A percentile compares a stretch with the other conserved stretches of the same genome.
phyloP scores from a whole-genome alignment of 1,140 invertebrate species.

The Patella vulgata region DNA sequence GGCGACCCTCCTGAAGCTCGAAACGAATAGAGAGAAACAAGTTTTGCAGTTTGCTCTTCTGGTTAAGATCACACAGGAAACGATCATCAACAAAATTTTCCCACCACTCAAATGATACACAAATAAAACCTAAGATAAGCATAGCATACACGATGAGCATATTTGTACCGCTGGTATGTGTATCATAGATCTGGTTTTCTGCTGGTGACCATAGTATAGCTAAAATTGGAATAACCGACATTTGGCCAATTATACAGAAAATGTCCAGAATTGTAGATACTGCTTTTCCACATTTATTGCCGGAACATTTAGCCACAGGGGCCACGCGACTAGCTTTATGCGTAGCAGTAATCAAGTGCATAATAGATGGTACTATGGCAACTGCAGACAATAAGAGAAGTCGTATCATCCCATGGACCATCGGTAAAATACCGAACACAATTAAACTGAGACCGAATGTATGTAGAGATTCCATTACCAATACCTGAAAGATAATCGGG shows the following conservation, averaged over 20 bases:
- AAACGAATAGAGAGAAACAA: conserved; percentile 26
- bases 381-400: conserved; percentile 94
- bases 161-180: no score
- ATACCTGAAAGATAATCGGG: conserved; percentile 50
- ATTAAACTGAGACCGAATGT: conserved; percentile 85
- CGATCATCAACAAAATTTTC: conserved; percentile 88
- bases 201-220: not conserved
- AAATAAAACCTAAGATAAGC: conserved; percentile 73
- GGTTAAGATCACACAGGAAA: conserved; percentile 32
- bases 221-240: conserved; percentile 33
- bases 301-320: not conserved
- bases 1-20: conserved; percentile 34
- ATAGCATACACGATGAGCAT: conserved; percentile 69
- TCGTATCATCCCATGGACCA: conserved; percentile 89
- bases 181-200: conserved; percentile 48
- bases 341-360: conserved; percentile 14
- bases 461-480: conserved; percentile 84
- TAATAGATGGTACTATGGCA: conserved; percentile 85
- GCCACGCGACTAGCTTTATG: conserved; percentile 1
- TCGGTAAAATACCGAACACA: conserved; percentile 86
- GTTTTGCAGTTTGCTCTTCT: conserved; percentile 24
- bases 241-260: conserved; percentile 23
- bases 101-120: conserved; percentile 94
- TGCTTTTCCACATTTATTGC: not conserved
- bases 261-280: conserved; percentile 19